These are phyloP conservation scores for Drosophila nigrodunni DNA, from an alignment of 1,140 invertebrate species.

Conservation along the genomic window DNA sequence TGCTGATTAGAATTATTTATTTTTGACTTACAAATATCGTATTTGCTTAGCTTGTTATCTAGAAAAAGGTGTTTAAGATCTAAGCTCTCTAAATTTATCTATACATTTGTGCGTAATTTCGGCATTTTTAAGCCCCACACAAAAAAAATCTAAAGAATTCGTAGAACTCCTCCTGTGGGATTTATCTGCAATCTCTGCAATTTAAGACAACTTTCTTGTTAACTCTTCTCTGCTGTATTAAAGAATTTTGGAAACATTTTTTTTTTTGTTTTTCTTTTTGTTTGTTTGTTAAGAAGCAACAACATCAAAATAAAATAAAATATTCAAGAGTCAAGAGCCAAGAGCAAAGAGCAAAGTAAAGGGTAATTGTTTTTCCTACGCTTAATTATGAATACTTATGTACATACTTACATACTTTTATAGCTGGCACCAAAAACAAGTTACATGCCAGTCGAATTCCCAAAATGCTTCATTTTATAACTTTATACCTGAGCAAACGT, in stretches of 20 bases:
- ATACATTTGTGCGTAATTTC: too few species aligned
- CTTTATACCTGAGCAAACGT: constrained; percentile 38
- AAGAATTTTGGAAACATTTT: constrained; percentile 20
- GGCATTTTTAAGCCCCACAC: too few species aligned
- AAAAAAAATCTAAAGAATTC: too few species aligned
- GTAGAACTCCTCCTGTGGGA: not conserved
- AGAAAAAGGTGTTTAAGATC: too few species aligned
- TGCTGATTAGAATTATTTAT: too few species aligned
- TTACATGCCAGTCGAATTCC: constrained; percentile 34
- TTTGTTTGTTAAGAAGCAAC: not conserved
- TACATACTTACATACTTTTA: constrained; percentile 40
- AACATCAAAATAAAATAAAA: constrained; percentile 29
- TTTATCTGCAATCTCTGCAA: constrained; percentile 9
- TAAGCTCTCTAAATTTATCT: too few species aligned
- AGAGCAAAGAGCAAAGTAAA: constrained; percentile 20
- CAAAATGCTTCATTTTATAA: constrained; percentile 30
- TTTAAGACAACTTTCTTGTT: constrained; percentile 9
- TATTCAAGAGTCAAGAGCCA: constrained; percentile 7
- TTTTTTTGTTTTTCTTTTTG: not conserved
- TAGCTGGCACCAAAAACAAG: constrained; percentile 28
- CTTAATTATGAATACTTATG: constrained; percentile 31
- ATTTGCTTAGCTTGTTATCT: too few species aligned
- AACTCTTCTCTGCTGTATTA: constrained; percentile 2
- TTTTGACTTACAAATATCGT: too few species aligned
- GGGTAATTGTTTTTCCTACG: constrained; percentile 23